Evolutionary conservation across 2,113 vertebrate species (phyloP), one percentile per base, ranked within the genome.

Genomic region (Gorsachius goisagi): DNA sequence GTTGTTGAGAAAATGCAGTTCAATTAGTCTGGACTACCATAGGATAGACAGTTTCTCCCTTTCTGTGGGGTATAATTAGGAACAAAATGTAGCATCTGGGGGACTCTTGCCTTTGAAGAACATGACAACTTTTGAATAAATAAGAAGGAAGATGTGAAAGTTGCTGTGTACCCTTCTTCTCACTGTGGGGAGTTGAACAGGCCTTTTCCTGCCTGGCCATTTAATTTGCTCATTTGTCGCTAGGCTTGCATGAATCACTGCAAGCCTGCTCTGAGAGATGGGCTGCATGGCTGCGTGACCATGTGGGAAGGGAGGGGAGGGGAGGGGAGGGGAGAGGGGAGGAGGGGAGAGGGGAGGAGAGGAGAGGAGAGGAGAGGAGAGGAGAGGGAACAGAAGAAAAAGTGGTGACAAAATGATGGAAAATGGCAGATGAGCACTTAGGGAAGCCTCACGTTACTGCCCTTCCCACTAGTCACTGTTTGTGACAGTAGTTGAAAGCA

Each of bases 41-140:
- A 73, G 56, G 66, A 84, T 41, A 50, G 6, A 33, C 21, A 78
- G 22, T 45, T 67, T 84, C 33, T 83, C 21, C 37, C 59, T 86
- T 92, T 81, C 63, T 75, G 76, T 85, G 59, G 24, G 16, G 49
- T 66, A 56, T 82, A 94, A 91, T 92, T 78, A 87, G 45, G 52
- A 87, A 76, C 15, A 78, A n/a, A 66, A 63, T 32, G 37, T 30
- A 53, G n/a, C 32, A 73, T 93, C 69, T 64, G 66, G 49, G 37
- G 41, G 35, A 79, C 35, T 87, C 39, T 20, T 67, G 50, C 63
- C 21, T 96, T 96, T 95, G 91, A 89, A 93, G 56, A 96, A 63
- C 14, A 9, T 62, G 84, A 58, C 27, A 90, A 75, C 7, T 92
- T 77, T 71, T 87, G 52, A 93, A 72, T 76, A 84, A 93, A 82